These are phyloP conservation scores for Drosophila nannoptera DNA, from an alignment of 1,140 invertebrate genomes.

Conservation along the genomic window DNA sequence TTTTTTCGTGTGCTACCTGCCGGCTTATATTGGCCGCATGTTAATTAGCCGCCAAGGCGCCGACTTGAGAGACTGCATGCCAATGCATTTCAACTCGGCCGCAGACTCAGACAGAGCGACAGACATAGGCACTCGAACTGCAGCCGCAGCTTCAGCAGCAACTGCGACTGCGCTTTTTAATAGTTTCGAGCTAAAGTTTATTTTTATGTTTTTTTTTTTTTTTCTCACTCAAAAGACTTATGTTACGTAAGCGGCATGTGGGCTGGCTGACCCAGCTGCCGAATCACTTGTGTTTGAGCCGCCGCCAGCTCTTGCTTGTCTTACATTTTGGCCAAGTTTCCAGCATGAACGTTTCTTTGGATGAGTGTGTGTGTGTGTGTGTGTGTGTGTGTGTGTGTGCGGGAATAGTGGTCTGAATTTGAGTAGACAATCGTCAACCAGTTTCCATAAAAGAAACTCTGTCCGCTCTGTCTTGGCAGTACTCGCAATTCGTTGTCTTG, in stretches of 20 bases:
- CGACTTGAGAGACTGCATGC: conserved; percentile 29
- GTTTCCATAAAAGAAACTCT: conserved; percentile 56
- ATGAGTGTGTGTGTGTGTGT: neutral
- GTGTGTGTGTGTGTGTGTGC: conserved; percentile 24
- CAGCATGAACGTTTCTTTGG: neutral
- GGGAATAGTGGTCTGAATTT: conserved; percentile 48
- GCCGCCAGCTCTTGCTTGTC: conserved; percentile 40
- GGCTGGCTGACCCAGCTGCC: conserved; percentile 53
- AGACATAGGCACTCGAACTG: neutral
- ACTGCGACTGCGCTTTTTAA: conserved; percentile 32
- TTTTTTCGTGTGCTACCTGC: conserved; percentile 4
- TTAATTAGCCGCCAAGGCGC: conserved; percentile 39
- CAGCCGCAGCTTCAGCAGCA: no score
- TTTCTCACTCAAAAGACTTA: conserved; percentile 24
- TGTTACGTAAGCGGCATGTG: conserved; percentile 55
- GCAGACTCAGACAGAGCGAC: neutral
- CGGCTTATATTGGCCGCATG: conserved; percentile 33
- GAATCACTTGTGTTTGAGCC: conserved; percentile 56
- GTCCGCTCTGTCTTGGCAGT: conserved; percentile 52
- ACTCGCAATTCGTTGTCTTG: conserved; percentile 29
- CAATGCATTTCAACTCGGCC: conserved; percentile 32
- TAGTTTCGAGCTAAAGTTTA: conserved; percentile 19
- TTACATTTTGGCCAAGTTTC: conserved; percentile 58
- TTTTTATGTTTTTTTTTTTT: conserved; percentile 1
- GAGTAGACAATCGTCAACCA: conserved; percentile 56